These are phyloP conservation scores for Stigmatopora argus DNA, from an alignment of 2,113 vertebrate genomes.

Conservation along the genomic window DNA sequence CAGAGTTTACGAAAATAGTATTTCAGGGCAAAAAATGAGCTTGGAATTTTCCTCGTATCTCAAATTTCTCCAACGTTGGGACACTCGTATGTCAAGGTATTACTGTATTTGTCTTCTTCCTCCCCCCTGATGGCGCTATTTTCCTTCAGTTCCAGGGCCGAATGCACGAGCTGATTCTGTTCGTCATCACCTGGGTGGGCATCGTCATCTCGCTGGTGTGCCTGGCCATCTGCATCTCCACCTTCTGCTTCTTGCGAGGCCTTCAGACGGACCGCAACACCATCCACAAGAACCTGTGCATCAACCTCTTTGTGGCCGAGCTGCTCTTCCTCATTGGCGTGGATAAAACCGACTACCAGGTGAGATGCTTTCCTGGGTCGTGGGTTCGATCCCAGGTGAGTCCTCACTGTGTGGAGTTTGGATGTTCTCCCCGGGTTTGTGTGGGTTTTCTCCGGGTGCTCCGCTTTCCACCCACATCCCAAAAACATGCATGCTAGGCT, in stretches of 20 bases:
- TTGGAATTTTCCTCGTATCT: no score
- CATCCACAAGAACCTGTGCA: constrained; percentile 95
- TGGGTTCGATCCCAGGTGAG: no score
- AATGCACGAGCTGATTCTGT: constrained; percentile 86
- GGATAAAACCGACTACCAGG: constrained; percentile 90
- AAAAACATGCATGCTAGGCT: no score
- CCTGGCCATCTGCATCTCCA: constrained; percentile 90
- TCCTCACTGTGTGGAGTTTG: no score
- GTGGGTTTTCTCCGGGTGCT: no score
- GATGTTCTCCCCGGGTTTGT: no score
- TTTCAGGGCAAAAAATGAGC: no score
- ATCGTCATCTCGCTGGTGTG: constrained; percentile 92
- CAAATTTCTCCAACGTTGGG: no score
- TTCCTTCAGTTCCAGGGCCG: constrained; percentile 76
- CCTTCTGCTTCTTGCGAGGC: constrained; percentile 91
- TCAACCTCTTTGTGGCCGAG: constrained; percentile 93
- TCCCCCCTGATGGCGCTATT: not conserved
- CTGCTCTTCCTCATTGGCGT: constrained; percentile 93
- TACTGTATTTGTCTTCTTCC: not conserved
- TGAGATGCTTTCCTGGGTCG: constrained; percentile 43
- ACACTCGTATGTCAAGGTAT: no score
- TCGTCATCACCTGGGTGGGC: constrained; percentile 93
- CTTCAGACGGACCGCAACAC: constrained; percentile 91
- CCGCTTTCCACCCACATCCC: no score
- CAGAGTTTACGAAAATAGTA: no score